Conservation (phyloP, 2,888 invertebrate species). For the Oscheius sp. region DNA sequence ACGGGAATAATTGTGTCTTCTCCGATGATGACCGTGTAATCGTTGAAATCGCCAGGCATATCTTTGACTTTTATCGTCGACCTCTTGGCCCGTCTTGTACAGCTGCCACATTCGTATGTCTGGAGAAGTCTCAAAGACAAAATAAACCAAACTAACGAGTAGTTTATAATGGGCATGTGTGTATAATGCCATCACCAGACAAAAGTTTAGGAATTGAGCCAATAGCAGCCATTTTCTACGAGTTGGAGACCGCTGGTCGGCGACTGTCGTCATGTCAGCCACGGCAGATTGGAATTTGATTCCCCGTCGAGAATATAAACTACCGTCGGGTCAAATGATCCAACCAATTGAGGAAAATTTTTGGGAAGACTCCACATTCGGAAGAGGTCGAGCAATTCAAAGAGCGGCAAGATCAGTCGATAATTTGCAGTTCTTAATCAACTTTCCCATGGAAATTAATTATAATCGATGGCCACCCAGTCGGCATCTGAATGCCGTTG, state of each 20-base stretch:
- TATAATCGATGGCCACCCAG: too few relatives aligned
- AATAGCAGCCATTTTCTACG: slow-evolving; percentile 19
- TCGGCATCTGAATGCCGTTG: too few relatives aligned
- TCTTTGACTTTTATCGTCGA: slow-evolving; percentile 30
- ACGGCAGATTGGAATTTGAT: background rate
- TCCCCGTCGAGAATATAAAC: slow-evolving; percentile 1
- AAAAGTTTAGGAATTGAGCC: slow-evolving; percentile 32
- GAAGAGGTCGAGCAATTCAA: too few relatives aligned
- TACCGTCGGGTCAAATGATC: background rate
- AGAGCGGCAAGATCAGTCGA: too few relatives aligned
- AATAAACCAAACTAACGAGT: slow-evolving; percentile 36
- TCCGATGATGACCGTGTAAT: slow-evolving; percentile 70
- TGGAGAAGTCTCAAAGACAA: background rate
- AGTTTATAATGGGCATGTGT: slow-evolving; percentile 42
- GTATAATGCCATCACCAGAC: slow-evolving; percentile 39
- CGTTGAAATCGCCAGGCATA: slow-evolving; percentile 60
- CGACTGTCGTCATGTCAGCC: background rate
- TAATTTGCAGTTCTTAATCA: too few relatives aligned
- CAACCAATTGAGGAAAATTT: background rate
- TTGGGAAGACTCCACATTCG: too few relatives aligned
- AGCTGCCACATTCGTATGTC: slow-evolving; percentile 11
- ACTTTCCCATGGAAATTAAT: too few relatives aligned
- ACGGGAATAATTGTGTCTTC: slow-evolving; percentile 72
- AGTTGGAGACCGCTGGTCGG: slow-evolving; percentile 4
- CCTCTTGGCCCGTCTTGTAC: background rate